phyloP scores from a whole-genome alignment of 2,888 invertebrate genomes.

The Cephalotes varians region DNA sequence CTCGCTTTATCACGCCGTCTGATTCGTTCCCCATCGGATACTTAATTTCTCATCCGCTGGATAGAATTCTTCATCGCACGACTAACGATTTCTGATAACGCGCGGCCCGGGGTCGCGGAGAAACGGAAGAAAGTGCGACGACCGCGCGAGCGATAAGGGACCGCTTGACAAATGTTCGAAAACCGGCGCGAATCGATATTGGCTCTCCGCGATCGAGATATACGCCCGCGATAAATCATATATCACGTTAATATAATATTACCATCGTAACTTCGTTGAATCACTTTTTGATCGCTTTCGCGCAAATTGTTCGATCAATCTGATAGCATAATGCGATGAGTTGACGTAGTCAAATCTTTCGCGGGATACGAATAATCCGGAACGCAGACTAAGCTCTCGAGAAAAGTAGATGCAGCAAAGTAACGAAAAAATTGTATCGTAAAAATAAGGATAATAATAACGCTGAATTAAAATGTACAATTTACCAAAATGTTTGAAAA shows the following conservation, averaged over 20 bases:
- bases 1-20: slow-evolving; percentile 41
- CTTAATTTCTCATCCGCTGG: slow-evolving; percentile 64
- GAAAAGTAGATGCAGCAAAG: neutral
- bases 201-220: slow-evolving; percentile 34
- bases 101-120: slow-evolving; percentile 25
- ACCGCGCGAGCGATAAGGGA: slow-evolving; percentile 35
- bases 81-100: slow-evolving; percentile 61
- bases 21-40: slow-evolving; percentile 46
- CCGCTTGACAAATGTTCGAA: slow-evolving; percentile 54
- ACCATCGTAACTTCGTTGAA: slow-evolving; percentile 31
- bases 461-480: neutral
- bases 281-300: slow-evolving; percentile 25
- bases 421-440: neutral
- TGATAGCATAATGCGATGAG: neutral
- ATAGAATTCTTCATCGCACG: slow-evolving; percentile 57
- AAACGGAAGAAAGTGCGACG: slow-evolving; percentile 36
- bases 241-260: slow-evolving; percentile 50
- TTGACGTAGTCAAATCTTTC: slow-evolving; percentile 5
- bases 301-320: slow-evolving; percentile 39
- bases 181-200: slow-evolving; percentile 44
- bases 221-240: slow-evolving; percentile 49
- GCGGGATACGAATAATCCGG: neutral
- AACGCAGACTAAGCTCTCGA: neutral
- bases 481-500: slow-evolving; percentile 17
- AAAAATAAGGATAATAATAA: neutral